Evolutionary conservation across 2,797 vertebrate species (phyloP).

Genomic region (Falco naumanni): DNA sequence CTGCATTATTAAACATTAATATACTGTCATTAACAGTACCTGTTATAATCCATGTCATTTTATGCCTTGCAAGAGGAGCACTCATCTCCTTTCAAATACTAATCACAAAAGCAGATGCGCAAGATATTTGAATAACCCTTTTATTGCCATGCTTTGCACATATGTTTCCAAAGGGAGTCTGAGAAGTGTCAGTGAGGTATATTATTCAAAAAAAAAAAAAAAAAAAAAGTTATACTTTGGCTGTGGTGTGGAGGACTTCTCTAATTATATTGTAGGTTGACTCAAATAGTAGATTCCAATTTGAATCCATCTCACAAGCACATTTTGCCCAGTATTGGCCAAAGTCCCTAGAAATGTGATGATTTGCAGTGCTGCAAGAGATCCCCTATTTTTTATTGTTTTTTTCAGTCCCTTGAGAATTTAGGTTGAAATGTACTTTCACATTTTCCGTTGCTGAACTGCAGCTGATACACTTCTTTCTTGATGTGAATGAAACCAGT

Average conservation of each 20-base stretch:
- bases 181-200: not conserved
- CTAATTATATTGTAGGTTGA: not conserved
- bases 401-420: not conserved
- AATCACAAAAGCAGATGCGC: constrained; percentile 71
- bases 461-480: not conserved
- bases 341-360: not conserved
- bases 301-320: not conserved
- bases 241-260: not conserved
- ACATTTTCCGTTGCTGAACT: not conserved
- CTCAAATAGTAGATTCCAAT: not conserved
- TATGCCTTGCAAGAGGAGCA: constrained; percentile 75
- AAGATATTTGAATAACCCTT: constrained; percentile 72
- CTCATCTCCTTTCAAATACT: constrained; percentile 78
- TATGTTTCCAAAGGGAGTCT: not conserved
- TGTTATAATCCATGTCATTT: constrained; percentile 83
- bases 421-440: not conserved
- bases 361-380: not conserved
- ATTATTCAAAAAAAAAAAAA: not conserved
- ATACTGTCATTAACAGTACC: constrained; percentile 83
- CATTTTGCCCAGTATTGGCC: not conserved
- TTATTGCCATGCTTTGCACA: constrained; percentile 26
- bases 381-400: not conserved
- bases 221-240: not conserved
- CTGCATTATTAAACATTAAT: constrained; percentile 83
- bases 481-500: not conserved